Conservation (phyloP, 2,797 vertebrate species). For the Mormyrops attenuatus region DNA sequence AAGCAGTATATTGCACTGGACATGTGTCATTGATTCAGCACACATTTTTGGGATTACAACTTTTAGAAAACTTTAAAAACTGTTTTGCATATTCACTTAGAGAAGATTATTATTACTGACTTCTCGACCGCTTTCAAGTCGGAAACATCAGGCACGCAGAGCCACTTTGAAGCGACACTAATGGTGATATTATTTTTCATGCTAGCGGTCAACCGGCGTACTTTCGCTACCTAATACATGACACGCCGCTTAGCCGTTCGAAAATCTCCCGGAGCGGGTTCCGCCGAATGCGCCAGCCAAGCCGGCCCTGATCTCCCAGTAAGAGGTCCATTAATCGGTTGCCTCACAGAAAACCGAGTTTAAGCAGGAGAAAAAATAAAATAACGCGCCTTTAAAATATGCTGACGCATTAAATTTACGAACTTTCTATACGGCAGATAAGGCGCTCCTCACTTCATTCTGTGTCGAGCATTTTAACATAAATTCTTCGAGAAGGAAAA, state of each 20-base stretch:
- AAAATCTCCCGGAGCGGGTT: background rate
- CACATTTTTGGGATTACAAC: background rate
- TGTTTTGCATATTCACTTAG: background rate
- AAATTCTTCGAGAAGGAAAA: background rate
- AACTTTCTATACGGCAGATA: background rate
- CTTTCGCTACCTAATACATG: background rate
- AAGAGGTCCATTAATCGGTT: background rate
- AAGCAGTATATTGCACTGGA: background rate
- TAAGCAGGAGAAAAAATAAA: background rate
- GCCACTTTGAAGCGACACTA: background rate
- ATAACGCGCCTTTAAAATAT: background rate
- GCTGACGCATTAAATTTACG: background rate
- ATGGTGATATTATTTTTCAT: background rate
- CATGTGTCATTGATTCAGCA: background rate
- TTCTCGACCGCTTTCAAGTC: background rate
- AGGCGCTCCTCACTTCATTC: background rate
- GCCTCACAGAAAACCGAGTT: background rate
- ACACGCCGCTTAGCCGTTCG: background rate
- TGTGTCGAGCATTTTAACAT: background rate
- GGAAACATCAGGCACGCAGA: background rate
- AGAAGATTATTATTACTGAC: conserved; percentile 31
- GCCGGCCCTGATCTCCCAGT: background rate
- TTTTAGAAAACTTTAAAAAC: background rate
- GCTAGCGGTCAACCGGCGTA: background rate
- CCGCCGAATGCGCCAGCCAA: background rate